Evolutionary conservation across 92 coral and sea anemone genomes (phyloP).

Genomic region (Phymanthus crucifer): DNA sequence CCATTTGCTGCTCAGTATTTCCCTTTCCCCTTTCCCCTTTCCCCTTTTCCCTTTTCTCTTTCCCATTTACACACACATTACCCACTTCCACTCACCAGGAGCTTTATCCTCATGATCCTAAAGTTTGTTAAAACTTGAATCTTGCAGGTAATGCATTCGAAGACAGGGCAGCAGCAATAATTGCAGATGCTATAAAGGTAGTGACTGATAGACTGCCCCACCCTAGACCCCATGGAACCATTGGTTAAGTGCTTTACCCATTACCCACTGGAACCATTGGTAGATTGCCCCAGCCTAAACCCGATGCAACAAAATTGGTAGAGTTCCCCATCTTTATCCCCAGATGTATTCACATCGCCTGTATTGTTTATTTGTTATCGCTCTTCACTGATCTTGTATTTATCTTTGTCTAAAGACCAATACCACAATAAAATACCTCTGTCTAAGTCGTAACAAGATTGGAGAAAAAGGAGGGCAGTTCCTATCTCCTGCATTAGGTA

Average conservation of each 20-base stretch:
- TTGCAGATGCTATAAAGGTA: constrained; percentile 93
- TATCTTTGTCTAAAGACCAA: constrained; percentile 49
- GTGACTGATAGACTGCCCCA: neutral
- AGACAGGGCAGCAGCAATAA: constrained; percentile 83
- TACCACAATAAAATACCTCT: constrained; percentile 76
- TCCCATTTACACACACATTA: no score
- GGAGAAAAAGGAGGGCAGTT: constrained; percentile 91
- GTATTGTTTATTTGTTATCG: no score
- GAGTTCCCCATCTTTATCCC: neutral
- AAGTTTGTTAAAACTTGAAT: neutral
- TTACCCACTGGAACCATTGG: neutral
- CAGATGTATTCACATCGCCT: no score
- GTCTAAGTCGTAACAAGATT: constrained; percentile 83
- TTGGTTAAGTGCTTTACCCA: neutral
- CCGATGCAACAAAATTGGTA: neutral
- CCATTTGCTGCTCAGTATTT: no score
- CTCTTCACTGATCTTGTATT: neutral
- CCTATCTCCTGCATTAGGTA: constrained; percentile 88
- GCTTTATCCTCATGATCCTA: no score
- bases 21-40: no score
- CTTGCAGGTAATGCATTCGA: constrained; percentile 85
- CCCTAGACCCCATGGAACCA: neutral
- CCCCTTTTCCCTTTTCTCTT: no score
- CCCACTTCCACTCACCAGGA: no score
- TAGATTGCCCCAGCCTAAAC: neutral